A percentile compares a stretch with the other conserved stretches of the same genome.
phyloP scores from a whole-genome alignment of 2,113 vertebrate species.

The Labeo catla region DNA sequence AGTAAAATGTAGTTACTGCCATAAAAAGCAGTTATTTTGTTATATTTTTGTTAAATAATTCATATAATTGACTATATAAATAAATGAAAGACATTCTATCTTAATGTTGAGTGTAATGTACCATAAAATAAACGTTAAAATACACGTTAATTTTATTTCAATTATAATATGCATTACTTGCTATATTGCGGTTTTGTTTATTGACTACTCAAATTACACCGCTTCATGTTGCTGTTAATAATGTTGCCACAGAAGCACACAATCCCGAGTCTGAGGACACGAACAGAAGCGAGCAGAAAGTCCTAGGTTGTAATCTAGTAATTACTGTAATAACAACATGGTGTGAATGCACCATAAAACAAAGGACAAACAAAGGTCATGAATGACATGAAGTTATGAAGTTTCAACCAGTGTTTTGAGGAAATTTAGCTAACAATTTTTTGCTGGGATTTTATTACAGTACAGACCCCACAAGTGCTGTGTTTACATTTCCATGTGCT shows the following conservation, averaged over 20 bases:
- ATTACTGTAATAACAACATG: not conserved
- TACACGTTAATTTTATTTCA: not conserved
- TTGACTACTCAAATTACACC: not conserved
- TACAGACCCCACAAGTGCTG: not conserved
- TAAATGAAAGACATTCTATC: not conserved
- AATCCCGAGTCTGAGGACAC: not conserved
- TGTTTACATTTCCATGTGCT: conserved; percentile 15
- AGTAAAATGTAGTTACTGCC: not conserved
- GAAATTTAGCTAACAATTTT: conserved; percentile 9
- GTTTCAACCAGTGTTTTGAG: not conserved
- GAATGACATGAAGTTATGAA: not conserved
- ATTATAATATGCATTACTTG: not conserved
- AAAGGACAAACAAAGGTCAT: not conserved
- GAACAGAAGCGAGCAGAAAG: not conserved
- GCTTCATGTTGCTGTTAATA: not conserved
- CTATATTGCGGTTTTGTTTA: not conserved
- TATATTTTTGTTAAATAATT: not conserved
- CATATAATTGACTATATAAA: too few relatives aligned
- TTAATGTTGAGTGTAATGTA: not conserved
- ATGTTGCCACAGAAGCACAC: not conserved
- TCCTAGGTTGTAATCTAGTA: not conserved
- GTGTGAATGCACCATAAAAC: not conserved
- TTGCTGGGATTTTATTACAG: conserved; percentile 20
- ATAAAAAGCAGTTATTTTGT: not conserved
- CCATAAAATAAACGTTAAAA: not conserved